A percentile compares a stretch with the other conserved stretches of the same genome.
These are phyloP conservation scores for Serinus canaria DNA, from an alignment of 2,113 vertebrate species.

Conservation along the genomic window DNA sequence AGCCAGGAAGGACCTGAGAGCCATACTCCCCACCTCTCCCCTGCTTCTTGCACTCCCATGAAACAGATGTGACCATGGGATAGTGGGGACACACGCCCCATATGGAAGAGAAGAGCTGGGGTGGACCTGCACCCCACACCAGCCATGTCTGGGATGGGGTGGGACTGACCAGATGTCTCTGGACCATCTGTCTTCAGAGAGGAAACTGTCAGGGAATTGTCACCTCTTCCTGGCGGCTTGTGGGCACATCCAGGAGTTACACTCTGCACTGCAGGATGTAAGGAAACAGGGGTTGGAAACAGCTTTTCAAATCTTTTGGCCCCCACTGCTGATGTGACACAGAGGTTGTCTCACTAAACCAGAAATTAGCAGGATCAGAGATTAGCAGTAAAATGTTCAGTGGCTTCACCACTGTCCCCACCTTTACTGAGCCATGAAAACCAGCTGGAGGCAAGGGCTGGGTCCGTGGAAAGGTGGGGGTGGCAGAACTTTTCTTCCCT, in stretches of 20 bases:
- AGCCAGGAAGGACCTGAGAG: not conserved
- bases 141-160: not conserved
- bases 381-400: not conserved
- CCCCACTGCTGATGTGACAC: not conserved
- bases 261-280: not conserved
- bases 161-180: not conserved
- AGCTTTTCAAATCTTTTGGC: not conserved
- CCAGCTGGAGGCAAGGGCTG: not conserved
- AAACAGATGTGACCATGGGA: not conserved
- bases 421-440: not conserved
- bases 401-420: not conserved
- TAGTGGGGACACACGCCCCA: not conserved
- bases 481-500: not conserved
- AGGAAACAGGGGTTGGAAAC: not conserved
- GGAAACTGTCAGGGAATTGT: not conserved
- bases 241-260: not conserved
- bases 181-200: not conserved
- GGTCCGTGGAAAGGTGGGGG: not conserved
- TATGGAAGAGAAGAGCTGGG: not conserved
- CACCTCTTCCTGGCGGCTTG: not conserved
- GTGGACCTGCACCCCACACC: not conserved
- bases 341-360: not conserved
- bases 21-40: not conserved
- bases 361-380: not conserved
- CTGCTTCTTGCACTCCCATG: not conserved